A percentile compares a stretch with the other conserved stretches of the same genome.
Evolutionary conservation across 2,113 vertebrate genomes (phyloP).

Genomic region (Corythornis cristatus): DNA sequence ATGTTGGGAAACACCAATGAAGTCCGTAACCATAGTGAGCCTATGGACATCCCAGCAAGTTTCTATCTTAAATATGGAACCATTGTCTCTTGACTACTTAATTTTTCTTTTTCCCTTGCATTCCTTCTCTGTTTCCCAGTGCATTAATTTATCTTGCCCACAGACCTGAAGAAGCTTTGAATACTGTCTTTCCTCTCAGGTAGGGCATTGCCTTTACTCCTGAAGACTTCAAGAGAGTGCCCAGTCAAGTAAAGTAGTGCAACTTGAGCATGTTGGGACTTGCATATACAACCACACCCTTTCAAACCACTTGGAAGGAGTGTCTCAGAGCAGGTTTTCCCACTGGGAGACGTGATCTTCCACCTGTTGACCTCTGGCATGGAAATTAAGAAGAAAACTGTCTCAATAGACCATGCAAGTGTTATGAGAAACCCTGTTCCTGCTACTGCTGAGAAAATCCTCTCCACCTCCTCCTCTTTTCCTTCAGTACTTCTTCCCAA

Average conservation of each 20-base stretch:
- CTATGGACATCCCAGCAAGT: background rate
- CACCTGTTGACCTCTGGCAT: conserved; percentile 8
- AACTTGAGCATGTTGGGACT: background rate
- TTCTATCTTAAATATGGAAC: background rate
- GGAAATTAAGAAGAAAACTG: background rate
- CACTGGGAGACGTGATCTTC: background rate
- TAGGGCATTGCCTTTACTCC: background rate
- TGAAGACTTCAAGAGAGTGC: background rate
- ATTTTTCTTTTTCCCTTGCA: background rate
- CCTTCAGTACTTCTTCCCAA: background rate
- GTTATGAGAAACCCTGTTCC: background rate
- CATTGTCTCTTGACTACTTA: background rate
- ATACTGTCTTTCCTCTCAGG: background rate
- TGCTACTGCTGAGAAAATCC: background rate
- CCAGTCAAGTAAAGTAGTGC: background rate
- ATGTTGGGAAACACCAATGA: background rate
- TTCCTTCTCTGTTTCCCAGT: background rate
- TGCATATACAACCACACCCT: conserved; percentile 19
- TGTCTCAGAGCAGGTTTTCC: conserved; percentile 49
- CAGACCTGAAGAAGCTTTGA: background rate
- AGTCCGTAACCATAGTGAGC: background rate
- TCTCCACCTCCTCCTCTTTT: background rate
- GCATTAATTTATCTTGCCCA: background rate
- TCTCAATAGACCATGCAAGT: background rate
- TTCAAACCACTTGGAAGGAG: conserved; percentile 10